These are phyloP conservation scores for Azorinus chamasolen DNA, from an alignment of 2,888 invertebrate genomes.

Conservation along the genomic window DNA sequence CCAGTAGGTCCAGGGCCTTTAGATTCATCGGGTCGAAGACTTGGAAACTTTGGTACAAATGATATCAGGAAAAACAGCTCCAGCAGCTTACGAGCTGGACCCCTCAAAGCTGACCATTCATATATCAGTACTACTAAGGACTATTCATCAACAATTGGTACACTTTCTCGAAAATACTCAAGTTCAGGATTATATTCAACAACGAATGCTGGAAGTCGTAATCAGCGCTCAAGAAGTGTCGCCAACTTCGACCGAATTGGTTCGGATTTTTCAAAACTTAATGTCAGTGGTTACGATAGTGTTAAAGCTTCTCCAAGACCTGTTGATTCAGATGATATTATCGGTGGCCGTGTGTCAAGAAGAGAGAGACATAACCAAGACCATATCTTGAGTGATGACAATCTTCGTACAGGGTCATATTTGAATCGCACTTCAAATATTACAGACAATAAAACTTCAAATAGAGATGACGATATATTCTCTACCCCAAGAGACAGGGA, in stretches of 20 bases:
- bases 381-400: slow-evolving; percentile 38
- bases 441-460: slow-evolving; percentile 23
- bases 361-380: slow-evolving; percentile 55
- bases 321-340: slow-evolving; percentile 53
- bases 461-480: slow-evolving; percentile 41
- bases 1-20: slow-evolving; percentile 78
- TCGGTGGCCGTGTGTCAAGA: slow-evolving; percentile 49
- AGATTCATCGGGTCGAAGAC: slow-evolving; percentile 69
- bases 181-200: slow-evolving; percentile 29
- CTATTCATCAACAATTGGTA: slow-evolving; percentile 45
- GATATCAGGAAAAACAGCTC: slow-evolving; percentile 41
- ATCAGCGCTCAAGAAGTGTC: slow-evolving; percentile 67
- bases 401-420: slow-evolving; percentile 51
- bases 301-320: slow-evolving; percentile 52
- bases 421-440: slow-evolving; percentile 50
- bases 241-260: slow-evolving; percentile 52
- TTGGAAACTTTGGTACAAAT: slow-evolving; percentile 40
- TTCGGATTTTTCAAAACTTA: slow-evolving; percentile 43
- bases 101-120: slow-evolving; percentile 73
- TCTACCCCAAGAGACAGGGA: slow-evolving; percentile 44
- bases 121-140: slow-evolving; percentile 47
- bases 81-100: slow-evolving; percentile 57
- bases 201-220: slow-evolving; percentile 35
- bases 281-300: slow-evolving; percentile 49
- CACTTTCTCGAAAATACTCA: slow-evolving; percentile 45